Evolutionary conservation across 2,888 invertebrate genomes (phyloP).

Genomic region (Ecliptopera silaceata): DNA sequence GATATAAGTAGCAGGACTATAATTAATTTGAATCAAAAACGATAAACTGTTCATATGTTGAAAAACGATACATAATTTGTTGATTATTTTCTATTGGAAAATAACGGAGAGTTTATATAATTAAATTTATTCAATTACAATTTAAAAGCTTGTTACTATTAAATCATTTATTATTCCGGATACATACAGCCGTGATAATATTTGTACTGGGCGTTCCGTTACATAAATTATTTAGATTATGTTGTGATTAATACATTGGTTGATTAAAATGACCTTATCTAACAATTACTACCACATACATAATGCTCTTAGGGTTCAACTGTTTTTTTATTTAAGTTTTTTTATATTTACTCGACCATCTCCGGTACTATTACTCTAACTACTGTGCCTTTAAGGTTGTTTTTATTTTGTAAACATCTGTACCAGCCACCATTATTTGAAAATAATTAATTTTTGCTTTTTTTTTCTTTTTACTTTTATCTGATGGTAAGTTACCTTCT

Average conservation of each 20-base stretch:
- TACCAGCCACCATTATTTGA: no score
- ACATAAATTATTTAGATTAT: slow-evolving; percentile 1
- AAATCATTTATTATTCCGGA: neutral
- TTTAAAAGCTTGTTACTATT: neutral
- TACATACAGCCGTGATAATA: neutral
- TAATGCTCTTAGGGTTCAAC: neutral
- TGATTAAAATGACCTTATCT: neutral
- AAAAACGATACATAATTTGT: no score
- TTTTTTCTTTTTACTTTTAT: no score
- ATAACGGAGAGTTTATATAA: no score
- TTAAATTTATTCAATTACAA: no score
- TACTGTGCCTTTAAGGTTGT: no score
- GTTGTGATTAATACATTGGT: slow-evolving; percentile 10
- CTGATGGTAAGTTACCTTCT: no score
- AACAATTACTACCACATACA: slow-evolving; percentile 4
- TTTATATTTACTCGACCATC: neutral
- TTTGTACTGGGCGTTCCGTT: slow-evolving; percentile 1
- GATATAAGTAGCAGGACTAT: neutral
- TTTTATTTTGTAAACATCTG: no score
- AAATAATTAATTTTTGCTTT: no score
- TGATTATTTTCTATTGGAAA: no score
- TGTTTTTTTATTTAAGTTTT: neutral
- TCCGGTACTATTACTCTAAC: neutral
- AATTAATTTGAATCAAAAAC: no score
- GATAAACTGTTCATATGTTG: no score